Base-by-base conservation (phyloP, 1,140 invertebrate species). In the Drosophila ananassae region DNA sequence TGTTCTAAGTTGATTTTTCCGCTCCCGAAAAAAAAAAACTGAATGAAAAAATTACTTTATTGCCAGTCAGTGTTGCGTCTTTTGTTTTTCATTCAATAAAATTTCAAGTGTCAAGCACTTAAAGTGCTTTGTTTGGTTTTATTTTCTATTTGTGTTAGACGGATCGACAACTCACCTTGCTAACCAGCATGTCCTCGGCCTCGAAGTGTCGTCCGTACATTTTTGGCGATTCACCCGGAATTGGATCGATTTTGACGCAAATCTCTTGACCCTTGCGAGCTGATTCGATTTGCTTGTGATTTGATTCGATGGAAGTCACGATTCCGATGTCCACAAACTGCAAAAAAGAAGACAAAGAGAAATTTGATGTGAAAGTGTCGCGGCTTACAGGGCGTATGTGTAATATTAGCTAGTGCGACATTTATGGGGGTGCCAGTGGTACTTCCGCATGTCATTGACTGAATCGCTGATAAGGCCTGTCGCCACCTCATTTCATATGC, bases 131-230 rank as follows among this genome's bases (percentile, higher is more conserved):
- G 28, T 24, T 48, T 47, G 6, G 44, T 47, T 47, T 44, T 2
- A 44, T 9, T 22, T 24, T 10, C 10, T 6, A 9, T 17, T 17
- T 17, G 17, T 17, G 24, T 22, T 21, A 9, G 13, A 17, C 13
- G 39, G 13, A 41, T 17, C n/a, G 13, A 13, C 41, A n/a, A 83
- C 94, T 94, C 93, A 98, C 98, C 95, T 98, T 99, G 93, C 98
- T 99, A 77, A 99, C 94, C 34, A 99, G 94, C 82, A 98, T 93
- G 92, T 99, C 99, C 24, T 96, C 98, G 77, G 98, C 96, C 89
- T 99, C 98, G 93, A 99, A 99, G 93, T 99, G 99, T 67, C 99
- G 93, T 0, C 99, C 99, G 92, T 96, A 98, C 95, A 99, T 97
- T 93, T 99, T 99, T 1, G 99, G 99, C 28, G 98, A 95, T 92